Base-by-base conservation (phyloP, 2,113 vertebrate species). In the Lophochroa leadbeateri region DNA sequence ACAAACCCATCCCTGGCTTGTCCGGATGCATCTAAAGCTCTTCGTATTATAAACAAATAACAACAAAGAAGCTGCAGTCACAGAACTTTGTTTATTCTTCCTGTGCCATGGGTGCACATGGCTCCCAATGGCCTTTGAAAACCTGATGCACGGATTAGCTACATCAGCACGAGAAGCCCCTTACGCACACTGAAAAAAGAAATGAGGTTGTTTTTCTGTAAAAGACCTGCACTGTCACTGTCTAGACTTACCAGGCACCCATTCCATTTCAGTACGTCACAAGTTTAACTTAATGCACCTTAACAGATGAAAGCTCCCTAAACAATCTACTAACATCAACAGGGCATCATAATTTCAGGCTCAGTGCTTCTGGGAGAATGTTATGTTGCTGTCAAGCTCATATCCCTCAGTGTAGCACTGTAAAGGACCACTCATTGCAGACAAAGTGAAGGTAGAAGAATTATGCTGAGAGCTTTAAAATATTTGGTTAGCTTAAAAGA, bases 241-340 rank as follows among this genome's bases (percentile, higher is more conserved):
- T 93, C 93, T 95, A 93, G 93, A 96, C 79, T 82, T 77, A 80
- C 14, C 69, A 80, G 57, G 50, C 76, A 88, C 12, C 39, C 85
- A 29, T 92, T 96, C 68, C 35, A 92, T 86, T 88, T 95, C 92
- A 95, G 76, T 72, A 64, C 86, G 84, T 88, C 72, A 88, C 85
- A 94, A 93, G 78, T 93, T 92, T 90, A 71, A 93, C 82, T 75
- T 88, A 81, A 94, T 86, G 82, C 72, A 86, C 58, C 61, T 86
- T 82, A 93, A 94, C 72, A 92, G 83, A 90, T 31, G 41, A 79
- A 94, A 91, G 52, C 47, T 91, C 61, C 67, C 83, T 82, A 71
- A 96, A 94, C 89, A 97, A 88, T 55, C 87, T 57, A n/a, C 29
- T 58, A 58, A 35, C 55, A 39, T 46, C 53, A 83, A 75, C 60